Evolutionary conservation across 2,113 vertebrate genomes (phyloP).

Genomic region (Willisornis vidua): DNA sequence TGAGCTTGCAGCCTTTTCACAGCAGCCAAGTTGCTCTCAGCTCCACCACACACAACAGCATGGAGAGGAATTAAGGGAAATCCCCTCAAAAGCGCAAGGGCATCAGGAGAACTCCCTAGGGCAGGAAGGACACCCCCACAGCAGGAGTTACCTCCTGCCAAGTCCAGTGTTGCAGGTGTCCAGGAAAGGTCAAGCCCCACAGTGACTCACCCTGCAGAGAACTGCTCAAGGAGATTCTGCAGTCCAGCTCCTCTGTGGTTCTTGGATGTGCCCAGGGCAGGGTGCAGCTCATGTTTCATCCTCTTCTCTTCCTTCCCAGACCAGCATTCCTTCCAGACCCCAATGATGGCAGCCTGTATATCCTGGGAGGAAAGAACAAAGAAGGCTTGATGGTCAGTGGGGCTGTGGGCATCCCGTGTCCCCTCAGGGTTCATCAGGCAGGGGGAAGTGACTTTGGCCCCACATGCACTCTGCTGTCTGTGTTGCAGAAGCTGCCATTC

Average conservation of each 20-base stretch:
- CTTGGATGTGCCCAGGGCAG: not conserved
- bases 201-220: not conserved
- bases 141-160: not conserved
- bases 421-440: not conserved
- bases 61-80: not conserved
- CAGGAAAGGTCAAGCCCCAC: not conserved
- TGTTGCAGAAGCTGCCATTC: constrained; percentile 92
- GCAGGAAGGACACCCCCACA: not conserved
- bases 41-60: rapidly evolving
- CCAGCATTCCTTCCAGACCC: constrained; percentile 94
- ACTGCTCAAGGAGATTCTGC: not conserved
- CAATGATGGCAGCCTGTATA: constrained; percentile 92
- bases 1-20: not conserved
- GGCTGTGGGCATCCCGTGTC: not conserved
- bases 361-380: constrained; percentile 89
- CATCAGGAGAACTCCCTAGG: not conserved
- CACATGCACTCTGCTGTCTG: rapidly evolving
- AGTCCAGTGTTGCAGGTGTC: not conserved
- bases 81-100: not conserved
- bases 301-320: constrained; percentile 65
- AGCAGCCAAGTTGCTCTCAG: not conserved
- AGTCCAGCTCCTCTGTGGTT: not conserved
- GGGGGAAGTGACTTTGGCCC: not conserved
- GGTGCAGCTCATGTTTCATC: rapidly evolving
- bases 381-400: constrained; percentile 91